Conservation (phyloP, 2,888 invertebrate species). For the Leuctra nigra region DNA sequence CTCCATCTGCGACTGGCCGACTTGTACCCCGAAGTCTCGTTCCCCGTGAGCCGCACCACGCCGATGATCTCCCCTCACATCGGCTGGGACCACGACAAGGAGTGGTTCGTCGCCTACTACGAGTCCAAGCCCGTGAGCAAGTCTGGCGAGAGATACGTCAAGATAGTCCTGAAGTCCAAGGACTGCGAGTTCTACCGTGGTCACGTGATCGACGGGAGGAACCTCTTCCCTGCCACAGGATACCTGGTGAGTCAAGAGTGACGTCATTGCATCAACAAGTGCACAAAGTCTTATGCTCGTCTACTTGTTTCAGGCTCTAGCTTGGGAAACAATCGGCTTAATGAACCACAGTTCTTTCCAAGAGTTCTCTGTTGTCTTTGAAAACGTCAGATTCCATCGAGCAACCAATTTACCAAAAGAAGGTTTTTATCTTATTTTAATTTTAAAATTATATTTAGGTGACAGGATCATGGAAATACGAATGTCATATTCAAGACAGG, state of each 20-base stretch:
- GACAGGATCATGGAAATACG: no score
- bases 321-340: constrained; percentile 71
- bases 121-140: constrained; percentile 7
- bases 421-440: constrained; percentile 30
- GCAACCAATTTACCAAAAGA: constrained; percentile 72
- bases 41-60: constrained; percentile 82
- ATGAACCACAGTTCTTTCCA: constrained; percentile 57
- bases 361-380: constrained; percentile 73
- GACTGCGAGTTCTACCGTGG: constrained; percentile 18
- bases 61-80: constrained; percentile 76
- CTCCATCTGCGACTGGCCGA: constrained; percentile 64
- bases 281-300: not conserved
- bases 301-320: constrained; percentile 42
- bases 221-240: constrained; percentile 80
- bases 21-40: constrained; percentile 67
- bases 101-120: constrained; percentile 51
- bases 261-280: not conserved
- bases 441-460: no score
- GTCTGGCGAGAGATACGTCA: constrained; percentile 8
- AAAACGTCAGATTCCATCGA: constrained; percentile 73
- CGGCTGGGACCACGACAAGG: constrained; percentile 81
- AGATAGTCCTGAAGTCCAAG: constrained; percentile 7
- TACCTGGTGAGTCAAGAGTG: constrained; percentile 49
- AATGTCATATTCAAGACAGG: no score
- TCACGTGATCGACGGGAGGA: constrained; percentile 55